phyloP scores from a whole-genome alignment of 2,797 vertebrate genomes.

The Myotis findleyi region DNA sequence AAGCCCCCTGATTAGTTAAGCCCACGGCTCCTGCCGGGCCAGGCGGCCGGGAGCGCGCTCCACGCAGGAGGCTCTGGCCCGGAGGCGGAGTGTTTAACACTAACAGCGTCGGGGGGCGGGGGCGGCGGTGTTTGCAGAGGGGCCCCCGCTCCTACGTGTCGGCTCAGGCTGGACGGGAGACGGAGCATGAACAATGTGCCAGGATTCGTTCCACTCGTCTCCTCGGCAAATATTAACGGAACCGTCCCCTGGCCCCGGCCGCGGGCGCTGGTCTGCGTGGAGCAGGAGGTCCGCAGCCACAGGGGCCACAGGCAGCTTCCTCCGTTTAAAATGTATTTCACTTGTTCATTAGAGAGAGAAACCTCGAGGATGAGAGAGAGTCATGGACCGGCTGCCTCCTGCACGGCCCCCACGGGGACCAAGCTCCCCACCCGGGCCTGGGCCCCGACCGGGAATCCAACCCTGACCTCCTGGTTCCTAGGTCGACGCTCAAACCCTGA shows the following conservation, averaged over 20 bases:
- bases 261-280: accelerated
- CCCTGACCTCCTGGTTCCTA: too few relatives aligned
- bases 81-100: too few relatives aligned
- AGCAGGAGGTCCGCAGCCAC: accelerated
- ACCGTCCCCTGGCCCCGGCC: accelerated
- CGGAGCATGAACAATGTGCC: accelerated
- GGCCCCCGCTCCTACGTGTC: not conserved
- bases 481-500: too few relatives aligned
- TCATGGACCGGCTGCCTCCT: too few relatives aligned
- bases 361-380: too few relatives aligned
- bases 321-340: too few relatives aligned
- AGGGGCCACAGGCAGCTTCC: accelerated
- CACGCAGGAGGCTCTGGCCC: too few relatives aligned
- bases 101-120: not conserved
- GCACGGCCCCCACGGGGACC: too few relatives aligned
- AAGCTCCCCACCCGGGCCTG: too few relatives aligned
- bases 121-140: not conserved
- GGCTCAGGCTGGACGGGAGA: not conserved
- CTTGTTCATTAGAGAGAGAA: too few relatives aligned
- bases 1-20: not conserved
- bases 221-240: accelerated
- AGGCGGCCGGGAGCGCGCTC: not conserved
- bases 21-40: not conserved
- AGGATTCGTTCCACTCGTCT: not conserved
- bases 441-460: too few relatives aligned